Evolutionary conservation across 2,797 vertebrate genomes (phyloP).

Genomic region (Myiothlypis coronata): DNA sequence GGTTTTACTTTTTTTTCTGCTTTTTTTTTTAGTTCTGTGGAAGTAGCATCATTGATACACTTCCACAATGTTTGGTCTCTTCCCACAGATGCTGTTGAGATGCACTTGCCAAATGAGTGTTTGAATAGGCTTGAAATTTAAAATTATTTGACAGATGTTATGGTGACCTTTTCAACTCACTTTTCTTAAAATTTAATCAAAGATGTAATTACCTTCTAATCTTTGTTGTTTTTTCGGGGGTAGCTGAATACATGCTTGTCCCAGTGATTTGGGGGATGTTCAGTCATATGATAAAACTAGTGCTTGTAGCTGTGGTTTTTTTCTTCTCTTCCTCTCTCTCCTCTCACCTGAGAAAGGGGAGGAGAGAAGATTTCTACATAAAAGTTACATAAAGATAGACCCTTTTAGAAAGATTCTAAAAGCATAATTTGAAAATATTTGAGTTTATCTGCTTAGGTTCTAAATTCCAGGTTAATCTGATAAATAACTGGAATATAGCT

Average conservation of each 20-base stretch:
- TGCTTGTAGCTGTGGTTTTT: not conserved
- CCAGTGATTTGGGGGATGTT: not conserved
- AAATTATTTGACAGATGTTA: not conserved
- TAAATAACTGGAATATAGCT: not conserved
- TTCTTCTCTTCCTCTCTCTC: not conserved
- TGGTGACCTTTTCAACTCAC: not conserved
- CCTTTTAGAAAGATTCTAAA: not conserved
- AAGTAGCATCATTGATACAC: not conserved
- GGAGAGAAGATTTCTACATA: not conserved
- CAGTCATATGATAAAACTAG: not conserved
- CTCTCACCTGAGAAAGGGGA: not conserved
- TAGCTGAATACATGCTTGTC: not conserved
- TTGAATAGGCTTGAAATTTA: not conserved
- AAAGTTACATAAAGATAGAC: not conserved
- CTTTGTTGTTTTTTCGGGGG: not conserved
- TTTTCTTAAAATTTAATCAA: not conserved
- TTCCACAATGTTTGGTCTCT: not conserved
- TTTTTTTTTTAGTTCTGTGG: not conserved
- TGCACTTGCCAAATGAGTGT: not conserved
- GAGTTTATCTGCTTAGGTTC: not conserved
- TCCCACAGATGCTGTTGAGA: not conserved
- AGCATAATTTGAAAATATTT: not conserved
- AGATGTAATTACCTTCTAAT: not conserved
- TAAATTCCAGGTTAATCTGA: not conserved
- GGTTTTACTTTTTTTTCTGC: not conserved